Conservation (phyloP, 1,140 invertebrate species). For the Euura lappo region DNA sequence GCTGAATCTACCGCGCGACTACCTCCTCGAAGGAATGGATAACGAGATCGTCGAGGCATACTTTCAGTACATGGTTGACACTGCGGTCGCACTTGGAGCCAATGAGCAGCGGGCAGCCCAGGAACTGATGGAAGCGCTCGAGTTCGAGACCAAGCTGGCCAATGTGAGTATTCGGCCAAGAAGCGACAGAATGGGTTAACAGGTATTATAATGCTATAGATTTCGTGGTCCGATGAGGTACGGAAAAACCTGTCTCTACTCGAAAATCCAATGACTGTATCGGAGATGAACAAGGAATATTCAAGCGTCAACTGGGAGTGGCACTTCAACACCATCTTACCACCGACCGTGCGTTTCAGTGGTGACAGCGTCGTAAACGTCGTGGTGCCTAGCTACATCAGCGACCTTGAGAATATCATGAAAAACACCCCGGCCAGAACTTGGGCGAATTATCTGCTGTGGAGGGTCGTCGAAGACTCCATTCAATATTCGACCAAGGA, state of each 20-base stretch:
- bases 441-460: conserved; percentile 83
- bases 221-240: conserved; percentile 88
- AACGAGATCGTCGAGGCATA: conserved; percentile 82
- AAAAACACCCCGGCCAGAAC: conserved; percentile 57
- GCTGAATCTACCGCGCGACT: conserved; percentile 87
- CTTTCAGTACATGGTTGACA: conserved; percentile 85
- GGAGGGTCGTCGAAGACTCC: conserved; percentile 76
- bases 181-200: neutral
- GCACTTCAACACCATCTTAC: conserved; percentile 81
- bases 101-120: conserved; percentile 69
- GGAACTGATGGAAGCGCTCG: conserved; percentile 82
- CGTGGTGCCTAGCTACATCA: conserved; percentile 78
- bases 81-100: conserved; percentile 87
- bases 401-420: conserved; percentile 69
- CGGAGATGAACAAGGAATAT: conserved; percentile 75
- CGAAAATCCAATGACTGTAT: conserved; percentile 89
- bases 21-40: conserved; percentile 81
- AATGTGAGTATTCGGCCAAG: conserved; percentile 71
- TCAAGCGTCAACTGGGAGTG: conserved; percentile 80
- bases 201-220: conserved; percentile 60
- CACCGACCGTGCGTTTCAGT: conserved; percentile 64
- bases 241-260: conserved; percentile 87
- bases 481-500: conserved; percentile 78
- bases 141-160: conserved; percentile 92
- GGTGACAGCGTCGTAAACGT: conserved; percentile 80